Percentiles rank a stretch among this genome's conserved stretches.
These are phyloP conservation scores for Cliona cf. orientalis DNA, from an alignment of 37 sponge, comb jelly and placozoan species.

Conservation along the genomic window DNA sequence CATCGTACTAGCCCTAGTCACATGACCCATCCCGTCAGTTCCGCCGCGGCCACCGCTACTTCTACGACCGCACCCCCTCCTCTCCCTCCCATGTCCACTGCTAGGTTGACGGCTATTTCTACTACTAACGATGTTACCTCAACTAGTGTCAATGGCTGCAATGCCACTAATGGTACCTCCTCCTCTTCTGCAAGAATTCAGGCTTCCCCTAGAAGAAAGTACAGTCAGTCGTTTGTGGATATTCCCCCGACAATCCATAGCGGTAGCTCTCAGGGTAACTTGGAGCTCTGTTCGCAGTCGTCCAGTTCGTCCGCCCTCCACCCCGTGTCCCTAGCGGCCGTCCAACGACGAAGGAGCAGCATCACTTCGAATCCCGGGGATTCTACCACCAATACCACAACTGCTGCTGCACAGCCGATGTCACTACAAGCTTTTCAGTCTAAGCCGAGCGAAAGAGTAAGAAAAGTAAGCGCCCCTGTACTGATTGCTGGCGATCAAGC, in stretches of 20 bases:
- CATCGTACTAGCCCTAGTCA: not conserved
- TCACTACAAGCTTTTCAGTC: conserved; percentile 3
- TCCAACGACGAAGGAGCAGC: not conserved
- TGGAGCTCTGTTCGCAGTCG: conserved; percentile 40
- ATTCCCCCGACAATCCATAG: not conserved
- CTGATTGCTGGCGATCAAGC: not conserved
- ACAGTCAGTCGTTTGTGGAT: conserved; percentile 18
- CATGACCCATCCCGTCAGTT: not conserved
- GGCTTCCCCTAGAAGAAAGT: not conserved
- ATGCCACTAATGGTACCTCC: not conserved
- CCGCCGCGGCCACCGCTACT: not conserved
- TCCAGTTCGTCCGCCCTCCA: conserved; percentile 62
- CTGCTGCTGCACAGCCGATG: not conserved
- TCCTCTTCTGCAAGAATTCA: not conserved
- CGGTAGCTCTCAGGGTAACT: not conserved
- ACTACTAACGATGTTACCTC: not conserved
- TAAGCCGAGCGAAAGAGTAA: not conserved
- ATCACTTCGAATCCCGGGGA: not conserved
- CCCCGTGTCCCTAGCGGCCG: conserved; percentile 45
- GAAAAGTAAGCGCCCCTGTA: conserved; percentile 22
- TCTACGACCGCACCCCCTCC: not conserved
- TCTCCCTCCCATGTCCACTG: too few relatives aligned
- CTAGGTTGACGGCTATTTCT: too few relatives aligned
- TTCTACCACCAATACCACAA: not conserved
- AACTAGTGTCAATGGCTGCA: not conserved